Percentiles rank a stretch among this genome's conserved stretches.
Conservation (phyloP, 1,140 invertebrate genomes). For the Drosophila oshimai region DNA sequence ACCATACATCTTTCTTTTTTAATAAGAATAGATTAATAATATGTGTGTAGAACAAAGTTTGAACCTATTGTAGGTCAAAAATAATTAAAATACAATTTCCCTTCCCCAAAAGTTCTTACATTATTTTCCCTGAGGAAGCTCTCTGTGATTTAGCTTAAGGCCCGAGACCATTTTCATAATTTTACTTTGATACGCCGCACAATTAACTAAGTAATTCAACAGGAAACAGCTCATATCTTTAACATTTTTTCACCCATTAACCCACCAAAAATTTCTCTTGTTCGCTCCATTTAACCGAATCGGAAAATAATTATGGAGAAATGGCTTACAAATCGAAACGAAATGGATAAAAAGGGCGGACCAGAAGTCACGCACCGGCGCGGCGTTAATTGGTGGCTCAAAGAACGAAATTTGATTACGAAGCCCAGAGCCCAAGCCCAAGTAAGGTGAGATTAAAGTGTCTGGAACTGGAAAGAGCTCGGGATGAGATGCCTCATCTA, state of each 20-base stretch:
- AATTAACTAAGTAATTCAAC: conserved; percentile 77
- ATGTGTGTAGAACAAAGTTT: no score
- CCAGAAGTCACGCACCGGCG: conserved; percentile 39
- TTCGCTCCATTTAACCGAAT: conserved; percentile 72
- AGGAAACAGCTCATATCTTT: conserved; percentile 57
- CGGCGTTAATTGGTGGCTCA: conserved; percentile 67
- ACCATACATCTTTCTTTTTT: no score
- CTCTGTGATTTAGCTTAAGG: not conserved
- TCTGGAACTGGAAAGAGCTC: conserved; percentile 34
- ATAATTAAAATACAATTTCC: not conserved
- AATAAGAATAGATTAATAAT: no score
- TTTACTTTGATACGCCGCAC: conserved; percentile 63
- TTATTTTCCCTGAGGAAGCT: not conserved
- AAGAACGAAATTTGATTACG: conserved; percentile 57
- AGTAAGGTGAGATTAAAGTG: conserved; percentile 63
- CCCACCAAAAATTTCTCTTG: conserved; percentile 52
- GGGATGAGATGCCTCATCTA: conserved; percentile 39
- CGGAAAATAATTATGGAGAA: conserved; percentile 63
- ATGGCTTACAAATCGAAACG: conserved; percentile 56
- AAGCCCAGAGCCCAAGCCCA: conserved; percentile 1
- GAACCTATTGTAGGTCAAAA: no score
- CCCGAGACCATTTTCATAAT: conserved; percentile 6
- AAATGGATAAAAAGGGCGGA: conserved; percentile 48
- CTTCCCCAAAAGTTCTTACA: not conserved
- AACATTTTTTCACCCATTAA: conserved; percentile 65